Percentiles rank a stretch among this genome's conserved stretches.
phyloP scores from a whole-genome alignment of 2,888 invertebrate species.

The Cephonodes hylas region DNA sequence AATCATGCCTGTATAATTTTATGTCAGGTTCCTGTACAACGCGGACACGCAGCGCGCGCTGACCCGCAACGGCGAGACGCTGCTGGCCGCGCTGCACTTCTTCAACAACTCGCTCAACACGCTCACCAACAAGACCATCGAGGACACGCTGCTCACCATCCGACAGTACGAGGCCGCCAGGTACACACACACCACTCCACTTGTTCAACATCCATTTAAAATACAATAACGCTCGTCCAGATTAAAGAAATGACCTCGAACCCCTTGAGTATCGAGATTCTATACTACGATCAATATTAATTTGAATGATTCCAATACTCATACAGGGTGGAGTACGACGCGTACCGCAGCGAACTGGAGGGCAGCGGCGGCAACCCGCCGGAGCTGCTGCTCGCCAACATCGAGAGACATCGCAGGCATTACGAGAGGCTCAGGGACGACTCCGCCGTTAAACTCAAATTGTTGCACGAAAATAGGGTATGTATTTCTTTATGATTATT shows the following conservation, averaged over 20 bases:
- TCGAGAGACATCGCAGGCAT: slow-evolving; percentile 91
- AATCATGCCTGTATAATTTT: too few relatives aligned
- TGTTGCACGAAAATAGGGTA: slow-evolving; percentile 98
- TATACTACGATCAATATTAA: too few relatives aligned
- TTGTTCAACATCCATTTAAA: too few relatives aligned
- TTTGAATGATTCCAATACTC: too few relatives aligned
- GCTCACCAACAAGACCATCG: slow-evolving; percentile 98
- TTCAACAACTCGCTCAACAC: slow-evolving; percentile 98
- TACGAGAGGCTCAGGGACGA: slow-evolving; percentile 97
- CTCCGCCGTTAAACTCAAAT: slow-evolving; percentile 96
- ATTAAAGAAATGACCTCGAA: too few relatives aligned
- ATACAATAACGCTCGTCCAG: too few relatives aligned
- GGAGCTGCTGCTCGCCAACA: slow-evolving; percentile 88
- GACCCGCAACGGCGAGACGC: slow-evolving; percentile 93
- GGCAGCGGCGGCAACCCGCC: slow-evolving; percentile 83
- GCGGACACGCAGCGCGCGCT: slow-evolving; percentile 97
- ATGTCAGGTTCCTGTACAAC: slow-evolving; percentile 90
- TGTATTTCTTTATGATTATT: background rate
- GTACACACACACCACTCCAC: slow-evolving; percentile 39
- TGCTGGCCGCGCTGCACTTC: slow-evolving; percentile 96
- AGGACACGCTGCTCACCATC: slow-evolving; percentile 90
- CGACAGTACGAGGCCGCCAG: slow-evolving; percentile 83
- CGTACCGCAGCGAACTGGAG: slow-evolving; percentile 97
- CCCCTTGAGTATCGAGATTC: too few relatives aligned
- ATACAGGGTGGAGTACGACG: slow-evolving; percentile 97